phyloP scores from a whole-genome alignment of 2,888 invertebrate species.

The Agonopterix alstromeriana region DNA sequence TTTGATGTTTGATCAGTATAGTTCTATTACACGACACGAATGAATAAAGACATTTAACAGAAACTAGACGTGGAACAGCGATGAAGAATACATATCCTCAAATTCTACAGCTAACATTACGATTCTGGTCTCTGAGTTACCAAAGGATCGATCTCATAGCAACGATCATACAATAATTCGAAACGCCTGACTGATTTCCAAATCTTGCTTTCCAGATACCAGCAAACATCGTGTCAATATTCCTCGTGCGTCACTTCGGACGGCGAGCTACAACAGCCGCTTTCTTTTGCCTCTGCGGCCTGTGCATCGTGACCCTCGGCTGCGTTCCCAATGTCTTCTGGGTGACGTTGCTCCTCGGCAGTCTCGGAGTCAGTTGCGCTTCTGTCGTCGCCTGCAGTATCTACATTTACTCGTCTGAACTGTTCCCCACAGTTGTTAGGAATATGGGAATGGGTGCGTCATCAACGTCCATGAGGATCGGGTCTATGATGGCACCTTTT shows the following conservation, averaged over 20 bases:
- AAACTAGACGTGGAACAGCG: too few relatives aligned
- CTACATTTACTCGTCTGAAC: constrained; percentile 90
- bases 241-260: constrained; percentile 79
- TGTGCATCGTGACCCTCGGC: constrained; percentile 78
- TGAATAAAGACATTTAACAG: too few relatives aligned
- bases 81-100: too few relatives aligned
- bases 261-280: constrained; percentile 78
- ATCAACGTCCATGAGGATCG: constrained; percentile 89
- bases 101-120: too few relatives aligned
- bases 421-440: constrained; percentile 92
- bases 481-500: constrained; percentile 90
- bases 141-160: too few relatives aligned
- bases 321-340: constrained; percentile 69
- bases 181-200: neutral
- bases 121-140: too few relatives aligned
- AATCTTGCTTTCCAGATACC: constrained; percentile 73
- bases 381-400: constrained; percentile 87
- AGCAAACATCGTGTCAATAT: constrained; percentile 70
- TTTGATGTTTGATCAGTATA: too few relatives aligned
- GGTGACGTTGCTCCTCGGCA: constrained; percentile 79
- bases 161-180: too few relatives aligned
- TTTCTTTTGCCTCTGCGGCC: constrained; percentile 77
- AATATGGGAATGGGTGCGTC: constrained; percentile 91
- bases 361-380: constrained; percentile 86
- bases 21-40: too few relatives aligned